Evolutionary conservation across 1,140 invertebrate species (phyloP).

Genomic region (Triops cancriformis): DNA sequence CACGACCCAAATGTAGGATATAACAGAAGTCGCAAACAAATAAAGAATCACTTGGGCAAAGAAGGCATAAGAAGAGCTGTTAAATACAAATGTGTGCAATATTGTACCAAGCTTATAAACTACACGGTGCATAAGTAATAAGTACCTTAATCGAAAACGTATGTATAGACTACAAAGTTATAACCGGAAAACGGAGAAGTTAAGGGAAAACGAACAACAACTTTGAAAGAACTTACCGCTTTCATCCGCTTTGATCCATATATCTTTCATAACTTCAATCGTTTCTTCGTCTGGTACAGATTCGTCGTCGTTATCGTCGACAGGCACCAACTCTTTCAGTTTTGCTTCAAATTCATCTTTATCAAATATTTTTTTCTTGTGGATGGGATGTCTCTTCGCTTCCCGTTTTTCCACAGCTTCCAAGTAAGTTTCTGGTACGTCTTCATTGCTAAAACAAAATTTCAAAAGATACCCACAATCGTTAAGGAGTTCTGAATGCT

Average conservation of each 20-base stretch:
- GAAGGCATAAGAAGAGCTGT: no score
- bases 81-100: no score
- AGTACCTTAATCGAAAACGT: no score
- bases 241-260: constrained; percentile 71
- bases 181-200: not conserved
- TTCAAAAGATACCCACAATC: not conserved
- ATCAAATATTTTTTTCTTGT: constrained; percentile 32
- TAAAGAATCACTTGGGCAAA: no score
- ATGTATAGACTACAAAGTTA: not conserved
- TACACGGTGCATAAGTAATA: no score
- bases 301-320: constrained; percentile 36
- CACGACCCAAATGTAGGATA: no score
- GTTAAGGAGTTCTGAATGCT: not conserved
- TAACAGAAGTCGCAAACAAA: no score
- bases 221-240: constrained; percentile 46
- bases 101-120: no score
- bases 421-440: constrained; percentile 36
- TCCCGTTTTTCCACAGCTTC: constrained; percentile 31
- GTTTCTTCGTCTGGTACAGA: constrained; percentile 57
- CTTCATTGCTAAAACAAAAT: constrained; percentile 28
- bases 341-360: constrained; percentile 26
- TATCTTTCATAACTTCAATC: constrained; percentile 64
- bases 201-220: not conserved
- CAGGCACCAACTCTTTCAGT: constrained; percentile 35
- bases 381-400: constrained; percentile 49